Evolutionary conservation across 1,140 invertebrate genomes (phyloP), one percentile per base, ranked within the genome.

Genomic region (Meteorus sp.): DNA sequence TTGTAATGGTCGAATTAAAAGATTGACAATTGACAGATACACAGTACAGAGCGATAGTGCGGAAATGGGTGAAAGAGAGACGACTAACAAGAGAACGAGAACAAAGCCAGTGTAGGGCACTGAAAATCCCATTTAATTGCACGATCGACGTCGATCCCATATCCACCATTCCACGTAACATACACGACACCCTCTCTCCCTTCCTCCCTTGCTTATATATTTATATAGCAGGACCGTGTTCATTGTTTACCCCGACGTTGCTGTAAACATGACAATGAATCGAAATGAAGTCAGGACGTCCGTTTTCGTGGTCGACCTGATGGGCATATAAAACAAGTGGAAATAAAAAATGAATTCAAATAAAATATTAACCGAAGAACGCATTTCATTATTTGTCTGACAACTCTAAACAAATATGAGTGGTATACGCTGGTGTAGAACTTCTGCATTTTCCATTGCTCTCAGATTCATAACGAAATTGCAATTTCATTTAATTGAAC

Each of bases 251-350:
- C 31, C 56, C 55, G 56, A 64, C 60, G 62, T 51, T 45, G 56
- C 47, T 44, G 59, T 59, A 57, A 64, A 64, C 62, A 56, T 47
- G 62, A 64, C 59, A 61, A 61, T 64, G 52, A 63, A 59, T 63
- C 57, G 61, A 57, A 59, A 61, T 61, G 59, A 64, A 64, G 45
- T 31, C 54, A 52, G 55, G 25, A 54, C 43, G 56, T 33, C 25
- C 27, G 20, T 22, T 22, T n/a, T 29, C 27, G 27, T 9, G 27
- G 27, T 29, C 27, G 27, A 29, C 27, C 27, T 29, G 27, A 29
- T 29, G 27, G 4, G 9, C 27, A 29, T 4, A 29, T 5, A 29
- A 29, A 29, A n/a, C n/a, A n/a, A n/a, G n/a, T n/a, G n/a, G n/a
- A n/a, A n/a, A n/a, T n/a, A n/a, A n/a, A n/a, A n/a, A n/a, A n/a